A percentile compares a stretch with the other conserved stretches of the same genome.
Evolutionary conservation across 23 tunicate genomes (phyloP).

Genomic region (Trididemnum clinides): DNA sequence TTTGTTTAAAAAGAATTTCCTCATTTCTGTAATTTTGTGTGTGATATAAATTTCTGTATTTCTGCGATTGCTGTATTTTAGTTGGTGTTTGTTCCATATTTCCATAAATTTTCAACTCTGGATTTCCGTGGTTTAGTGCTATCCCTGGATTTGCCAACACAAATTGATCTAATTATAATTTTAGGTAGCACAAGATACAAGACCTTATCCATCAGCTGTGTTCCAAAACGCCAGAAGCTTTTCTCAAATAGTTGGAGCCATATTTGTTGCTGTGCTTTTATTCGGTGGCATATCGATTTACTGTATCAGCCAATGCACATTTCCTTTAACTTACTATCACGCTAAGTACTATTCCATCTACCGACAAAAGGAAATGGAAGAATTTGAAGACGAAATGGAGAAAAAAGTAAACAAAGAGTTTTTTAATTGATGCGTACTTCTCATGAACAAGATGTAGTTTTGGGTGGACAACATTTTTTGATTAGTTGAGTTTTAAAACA

Average conservation of each 20-base stretch:
- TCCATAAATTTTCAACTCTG: too few species aligned
- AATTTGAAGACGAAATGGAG: constrained; percentile 71
- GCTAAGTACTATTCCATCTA: constrained; percentile 66
- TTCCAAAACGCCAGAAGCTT: constrained; percentile 65
- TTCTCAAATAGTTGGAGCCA: constrained; percentile 77
- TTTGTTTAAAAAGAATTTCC: too few species aligned
- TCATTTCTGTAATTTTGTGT: too few species aligned
- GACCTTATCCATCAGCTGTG: neutral
- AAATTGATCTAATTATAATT: too few species aligned
- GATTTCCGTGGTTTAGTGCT: too few species aligned
- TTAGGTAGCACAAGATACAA: neutral
- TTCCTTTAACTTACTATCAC: constrained; percentile 74
- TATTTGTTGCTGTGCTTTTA: constrained; percentile 11
- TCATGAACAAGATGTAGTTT: too few species aligned
- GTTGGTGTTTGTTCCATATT: too few species aligned
- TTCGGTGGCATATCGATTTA: constrained; percentile 35
- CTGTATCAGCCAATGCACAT: constrained; percentile 43
- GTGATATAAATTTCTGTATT: too few species aligned
- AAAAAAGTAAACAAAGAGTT: constrained; percentile 24
- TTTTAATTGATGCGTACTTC: neutral
- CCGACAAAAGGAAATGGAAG: constrained; percentile 43
- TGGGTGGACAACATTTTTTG: too few species aligned
- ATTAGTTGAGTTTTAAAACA: too few species aligned
- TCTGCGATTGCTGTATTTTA: too few species aligned
- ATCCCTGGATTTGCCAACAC: too few species aligned